Conservation (phyloP, 2,888 invertebrate genomes). For the Cistogaster globosa region DNA sequence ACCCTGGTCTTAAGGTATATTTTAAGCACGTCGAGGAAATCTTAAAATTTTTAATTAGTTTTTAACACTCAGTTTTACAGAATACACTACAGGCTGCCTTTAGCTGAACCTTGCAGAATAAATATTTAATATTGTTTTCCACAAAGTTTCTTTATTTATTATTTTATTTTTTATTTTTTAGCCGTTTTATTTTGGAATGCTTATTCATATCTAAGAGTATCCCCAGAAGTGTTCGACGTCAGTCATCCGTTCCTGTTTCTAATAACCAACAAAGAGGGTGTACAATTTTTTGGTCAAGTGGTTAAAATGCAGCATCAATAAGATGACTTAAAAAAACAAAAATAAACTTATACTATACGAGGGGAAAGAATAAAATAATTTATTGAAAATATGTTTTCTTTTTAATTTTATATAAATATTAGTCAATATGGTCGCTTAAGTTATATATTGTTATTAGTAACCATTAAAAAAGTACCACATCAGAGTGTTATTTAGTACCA, state of each 20-base stretch:
- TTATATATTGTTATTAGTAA: no score
- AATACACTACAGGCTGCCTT: no score
- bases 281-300: constrained; percentile 73
- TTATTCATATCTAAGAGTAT: constrained; percentile 72
- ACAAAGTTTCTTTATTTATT: neutral
- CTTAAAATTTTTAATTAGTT: no score
- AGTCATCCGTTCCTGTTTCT: constrained; percentile 74
- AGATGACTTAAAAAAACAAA: neutral
- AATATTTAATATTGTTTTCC: neutral
- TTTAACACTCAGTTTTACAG: no score
- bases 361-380: neutral
- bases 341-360: neutral
- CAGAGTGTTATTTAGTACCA: no score
- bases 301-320: constrained; percentile 53
- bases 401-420: no score
- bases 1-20: no score
- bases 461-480: no score
- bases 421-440: no score
- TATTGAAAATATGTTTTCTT: neutral
- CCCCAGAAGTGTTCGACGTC: constrained; percentile 69
- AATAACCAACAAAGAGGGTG: constrained; percentile 69
- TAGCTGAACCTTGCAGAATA: no score
- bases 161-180: constrained; percentile 45
- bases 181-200: constrained; percentile 75
- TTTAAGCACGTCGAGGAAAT: no score